Conservation (phyloP, 2,797 vertebrate species). For the Darevskia nairensis region DNA sequence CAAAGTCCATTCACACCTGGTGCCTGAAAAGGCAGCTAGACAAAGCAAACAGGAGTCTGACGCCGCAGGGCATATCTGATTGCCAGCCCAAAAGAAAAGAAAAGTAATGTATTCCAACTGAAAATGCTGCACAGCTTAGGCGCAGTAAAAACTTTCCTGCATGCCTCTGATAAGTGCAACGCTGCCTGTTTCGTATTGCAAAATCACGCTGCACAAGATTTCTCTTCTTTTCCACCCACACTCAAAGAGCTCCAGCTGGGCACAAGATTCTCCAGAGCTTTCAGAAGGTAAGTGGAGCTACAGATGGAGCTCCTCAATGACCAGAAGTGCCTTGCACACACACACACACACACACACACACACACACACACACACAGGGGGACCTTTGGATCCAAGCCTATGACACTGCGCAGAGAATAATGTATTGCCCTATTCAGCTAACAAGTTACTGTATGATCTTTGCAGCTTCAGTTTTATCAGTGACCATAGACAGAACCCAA, state of each 20-base stretch:
- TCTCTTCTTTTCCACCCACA: not conserved
- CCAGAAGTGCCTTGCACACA: slow-evolving; percentile 17
- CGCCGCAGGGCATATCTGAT: not conserved
- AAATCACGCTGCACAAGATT: not conserved
- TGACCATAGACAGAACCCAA: slow-evolving; percentile 22
- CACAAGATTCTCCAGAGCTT: not conserved
- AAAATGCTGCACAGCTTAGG: slow-evolving; percentile 20
- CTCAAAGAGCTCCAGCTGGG: not conserved
- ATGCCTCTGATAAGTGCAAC: not conserved
- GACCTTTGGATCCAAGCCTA: not conserved
- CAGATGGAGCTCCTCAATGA: not conserved
- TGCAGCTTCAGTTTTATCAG: slow-evolving; percentile 29
- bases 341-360: not conserved
- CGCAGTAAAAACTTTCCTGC: not conserved
- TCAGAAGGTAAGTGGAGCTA: not conserved
- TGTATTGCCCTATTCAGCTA: slow-evolving; percentile 9
- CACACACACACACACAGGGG: not conserved
- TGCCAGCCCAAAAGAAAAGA: not conserved
- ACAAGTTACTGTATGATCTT: slow-evolving; percentile 5
- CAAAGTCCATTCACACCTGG: slow-evolving; percentile 14
- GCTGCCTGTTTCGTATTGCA: not conserved
- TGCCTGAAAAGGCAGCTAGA: not conserved
- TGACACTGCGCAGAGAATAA: not conserved
- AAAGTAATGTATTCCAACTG: not conserved
- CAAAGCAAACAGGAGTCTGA: slow-evolving; percentile 13